A percentile compares a stretch with the other conserved stretches of the same genome.
phyloP scores from a whole-genome alignment of 2,113 vertebrate genomes.

The Naja naja region DNA sequence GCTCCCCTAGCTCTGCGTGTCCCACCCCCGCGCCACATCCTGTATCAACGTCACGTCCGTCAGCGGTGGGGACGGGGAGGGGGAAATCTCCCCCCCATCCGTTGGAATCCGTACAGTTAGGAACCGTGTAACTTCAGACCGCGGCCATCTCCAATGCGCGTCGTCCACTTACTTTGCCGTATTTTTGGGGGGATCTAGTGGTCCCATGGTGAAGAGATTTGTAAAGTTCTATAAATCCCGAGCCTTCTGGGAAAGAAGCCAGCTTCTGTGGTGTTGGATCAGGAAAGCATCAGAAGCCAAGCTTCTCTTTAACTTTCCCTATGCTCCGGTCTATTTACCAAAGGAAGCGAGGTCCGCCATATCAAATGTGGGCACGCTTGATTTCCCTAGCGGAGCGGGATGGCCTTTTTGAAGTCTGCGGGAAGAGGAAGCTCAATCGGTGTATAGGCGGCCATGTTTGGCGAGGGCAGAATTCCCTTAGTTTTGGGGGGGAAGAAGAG shows the following conservation, averaged over 20 bases:
- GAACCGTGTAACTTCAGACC: background rate
- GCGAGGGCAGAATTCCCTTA: background rate
- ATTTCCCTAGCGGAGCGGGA: no score
- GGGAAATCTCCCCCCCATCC: background rate
- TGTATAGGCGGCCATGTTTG: background rate
- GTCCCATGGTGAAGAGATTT: background rate
- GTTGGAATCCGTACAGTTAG: background rate
- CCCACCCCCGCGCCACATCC: conserved; percentile 17
- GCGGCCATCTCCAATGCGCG: background rate
- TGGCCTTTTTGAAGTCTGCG: background rate
- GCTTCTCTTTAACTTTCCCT: background rate
- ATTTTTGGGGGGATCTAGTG: background rate
- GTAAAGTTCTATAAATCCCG: background rate
- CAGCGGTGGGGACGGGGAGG: background rate
- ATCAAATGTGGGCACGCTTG: background rate
- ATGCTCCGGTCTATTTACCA: background rate
- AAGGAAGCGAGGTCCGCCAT: background rate
- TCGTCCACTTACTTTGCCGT: background rate
- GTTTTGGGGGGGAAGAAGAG: accelerated
- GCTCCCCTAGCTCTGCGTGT: background rate
- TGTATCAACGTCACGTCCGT: conserved; percentile 65
- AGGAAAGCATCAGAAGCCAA: background rate
- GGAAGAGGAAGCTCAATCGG: accelerated
- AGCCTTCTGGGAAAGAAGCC: background rate
- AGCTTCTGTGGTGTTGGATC: background rate